Evolutionary conservation across 2,113 vertebrate genomes (phyloP).

Genomic region (Pelmatolapia mariae): DNA sequence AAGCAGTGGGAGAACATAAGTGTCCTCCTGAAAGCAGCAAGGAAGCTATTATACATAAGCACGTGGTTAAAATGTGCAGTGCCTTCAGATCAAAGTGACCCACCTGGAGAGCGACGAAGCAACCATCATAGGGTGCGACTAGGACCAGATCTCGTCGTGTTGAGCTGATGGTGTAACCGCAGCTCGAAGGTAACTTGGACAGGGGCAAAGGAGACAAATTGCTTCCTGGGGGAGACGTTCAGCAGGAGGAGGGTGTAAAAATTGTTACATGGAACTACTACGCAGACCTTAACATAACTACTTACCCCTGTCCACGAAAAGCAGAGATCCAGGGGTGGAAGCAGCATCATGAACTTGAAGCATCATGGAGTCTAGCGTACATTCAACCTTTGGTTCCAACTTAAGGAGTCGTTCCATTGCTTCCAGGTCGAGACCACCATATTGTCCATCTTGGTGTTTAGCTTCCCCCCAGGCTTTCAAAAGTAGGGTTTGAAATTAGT

Average conservation of each 20-base stretch:
- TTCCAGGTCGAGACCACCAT: background rate
- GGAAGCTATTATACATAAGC: background rate
- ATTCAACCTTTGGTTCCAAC: slow-evolving; percentile 67
- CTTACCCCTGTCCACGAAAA: slow-evolving; percentile 60
- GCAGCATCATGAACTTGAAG: slow-evolving; percentile 45
- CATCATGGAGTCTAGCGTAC: slow-evolving; percentile 54
- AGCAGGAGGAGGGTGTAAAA: background rate
- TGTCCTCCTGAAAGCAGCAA: slow-evolving; percentile 37
- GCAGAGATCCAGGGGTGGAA: slow-evolving; percentile 3
- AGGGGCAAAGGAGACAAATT: slow-evolving; percentile 53
- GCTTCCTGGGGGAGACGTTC: slow-evolving; percentile 17
- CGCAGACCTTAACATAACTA: background rate
- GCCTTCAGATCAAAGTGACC: background rate
- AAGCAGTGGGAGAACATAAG: slow-evolving; percentile 55
- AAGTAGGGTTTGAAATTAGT: background rate
- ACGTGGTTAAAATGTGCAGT: background rate
- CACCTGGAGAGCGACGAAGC: slow-evolving; percentile 62
- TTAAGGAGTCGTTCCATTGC: slow-evolving; percentile 41
- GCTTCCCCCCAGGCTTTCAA: slow-evolving; percentile 30
- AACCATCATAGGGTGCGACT: slow-evolving; percentile 64
- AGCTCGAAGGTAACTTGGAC: slow-evolving; percentile 58
- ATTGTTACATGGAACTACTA: background rate
- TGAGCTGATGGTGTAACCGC: slow-evolving; percentile 58
- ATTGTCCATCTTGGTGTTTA: background rate
- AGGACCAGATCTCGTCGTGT: slow-evolving; percentile 41